Conservation (phyloP, 2,113 vertebrate genomes). For the Canis aureus region DNA sequence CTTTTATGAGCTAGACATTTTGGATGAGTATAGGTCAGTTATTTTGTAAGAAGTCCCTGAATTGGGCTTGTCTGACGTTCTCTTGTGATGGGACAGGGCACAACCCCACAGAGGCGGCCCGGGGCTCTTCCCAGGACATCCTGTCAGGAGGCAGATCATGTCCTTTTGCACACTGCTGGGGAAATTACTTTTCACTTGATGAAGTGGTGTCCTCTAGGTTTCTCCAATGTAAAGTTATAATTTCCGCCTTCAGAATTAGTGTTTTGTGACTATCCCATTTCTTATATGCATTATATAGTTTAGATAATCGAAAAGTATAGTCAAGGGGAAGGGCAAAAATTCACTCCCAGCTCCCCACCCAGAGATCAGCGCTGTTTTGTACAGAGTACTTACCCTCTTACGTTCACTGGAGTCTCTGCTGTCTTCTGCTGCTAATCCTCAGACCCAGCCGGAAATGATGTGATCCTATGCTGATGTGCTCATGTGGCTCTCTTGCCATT, state of each 20-base stretch:
- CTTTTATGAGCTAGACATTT: not conserved
- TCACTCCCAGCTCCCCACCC: too few species aligned
- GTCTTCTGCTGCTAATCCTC: not conserved
- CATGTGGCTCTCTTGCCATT: fast-evolving
- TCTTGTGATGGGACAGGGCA: not conserved
- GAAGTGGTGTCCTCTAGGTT: not conserved
- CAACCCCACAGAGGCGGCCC: not conserved
- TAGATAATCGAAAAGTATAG: not conserved
- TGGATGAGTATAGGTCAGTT: not conserved
- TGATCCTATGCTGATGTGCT: not conserved
- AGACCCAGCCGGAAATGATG: too few species aligned
- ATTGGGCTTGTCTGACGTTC: not conserved
- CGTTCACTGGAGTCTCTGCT: not conserved
- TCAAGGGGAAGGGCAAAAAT: not conserved
- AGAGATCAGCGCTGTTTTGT: not conserved
- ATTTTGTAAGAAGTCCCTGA: not conserved
- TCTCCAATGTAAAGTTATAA: not conserved
- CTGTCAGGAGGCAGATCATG: not conserved
- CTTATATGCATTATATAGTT: not conserved
- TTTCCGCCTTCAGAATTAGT: not conserved
- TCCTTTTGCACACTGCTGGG: not conserved
- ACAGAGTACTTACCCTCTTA: not conserved
- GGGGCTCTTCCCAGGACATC: not conserved
- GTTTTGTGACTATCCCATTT: not conserved
- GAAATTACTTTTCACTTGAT: not conserved